Conservation (phyloP, 2,113 vertebrate genomes). For the Cacatua alba region DNA sequence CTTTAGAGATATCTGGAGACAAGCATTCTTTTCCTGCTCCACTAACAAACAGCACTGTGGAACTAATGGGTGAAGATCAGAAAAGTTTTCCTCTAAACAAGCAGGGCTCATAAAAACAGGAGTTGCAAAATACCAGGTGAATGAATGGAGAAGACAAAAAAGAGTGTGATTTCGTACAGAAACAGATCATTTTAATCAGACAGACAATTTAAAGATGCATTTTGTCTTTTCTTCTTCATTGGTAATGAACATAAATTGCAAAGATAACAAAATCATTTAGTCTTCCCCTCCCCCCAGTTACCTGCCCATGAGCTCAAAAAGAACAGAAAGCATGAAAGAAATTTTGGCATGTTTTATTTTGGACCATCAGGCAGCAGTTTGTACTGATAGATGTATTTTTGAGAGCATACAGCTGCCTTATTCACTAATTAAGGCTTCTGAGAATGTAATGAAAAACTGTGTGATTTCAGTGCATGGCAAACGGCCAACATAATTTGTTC, state of each 20-base stretch:
- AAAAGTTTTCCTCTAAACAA: background rate
- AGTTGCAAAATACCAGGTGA: background rate
- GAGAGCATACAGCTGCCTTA: constrained; percentile 71
- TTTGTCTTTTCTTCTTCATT: constrained; percentile 17
- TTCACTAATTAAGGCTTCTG: constrained; percentile 67
- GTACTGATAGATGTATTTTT: constrained; percentile 62
- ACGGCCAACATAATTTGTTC: constrained; percentile 71
- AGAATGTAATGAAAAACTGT: constrained; percentile 63
- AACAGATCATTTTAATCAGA: background rate
- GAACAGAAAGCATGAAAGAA: background rate
- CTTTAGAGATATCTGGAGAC: background rate
- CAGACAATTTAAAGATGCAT: background rate
- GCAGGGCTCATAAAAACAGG: background rate
- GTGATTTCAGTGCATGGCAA: constrained; percentile 62
- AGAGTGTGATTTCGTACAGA: background rate
- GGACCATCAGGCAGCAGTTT: constrained; percentile 38
- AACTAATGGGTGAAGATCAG: background rate
- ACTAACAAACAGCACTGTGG: background rate
- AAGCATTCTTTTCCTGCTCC: background rate
- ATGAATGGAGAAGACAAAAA: background rate
- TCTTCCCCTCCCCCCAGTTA: background rate
- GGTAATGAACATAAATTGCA: background rate
- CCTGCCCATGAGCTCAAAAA: background rate
- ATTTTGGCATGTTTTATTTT: constrained; percentile 19
- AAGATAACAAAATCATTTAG: background rate